A percentile compares a stretch with the other conserved stretches of the same genome.
Conservation (phyloP, 2,888 invertebrate genomes). For the Auanema sp. region DNA sequence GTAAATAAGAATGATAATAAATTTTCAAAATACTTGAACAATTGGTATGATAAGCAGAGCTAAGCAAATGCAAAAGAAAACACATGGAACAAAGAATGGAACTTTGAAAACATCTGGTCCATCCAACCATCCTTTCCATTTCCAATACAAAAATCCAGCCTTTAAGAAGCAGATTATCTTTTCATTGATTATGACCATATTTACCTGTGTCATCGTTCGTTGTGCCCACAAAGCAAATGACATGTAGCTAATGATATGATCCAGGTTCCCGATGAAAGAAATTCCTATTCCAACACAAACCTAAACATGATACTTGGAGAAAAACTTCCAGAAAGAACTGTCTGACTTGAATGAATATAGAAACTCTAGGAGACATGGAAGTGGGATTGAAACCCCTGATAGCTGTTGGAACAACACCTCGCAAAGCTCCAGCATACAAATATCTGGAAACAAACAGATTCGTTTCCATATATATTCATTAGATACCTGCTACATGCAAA, state of each 20-base stretch:
- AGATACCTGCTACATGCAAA: slow-evolving; percentile 50
- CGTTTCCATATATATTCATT: background rate
- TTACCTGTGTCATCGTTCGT: slow-evolving; percentile 36
- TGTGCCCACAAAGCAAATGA: slow-evolving; percentile 55
- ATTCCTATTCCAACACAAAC: slow-evolving; percentile 44
- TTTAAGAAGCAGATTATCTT: too few species aligned
- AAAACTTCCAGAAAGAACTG: background rate
- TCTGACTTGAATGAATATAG: slow-evolving; percentile 50
- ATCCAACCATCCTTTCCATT: slow-evolving; percentile 24
- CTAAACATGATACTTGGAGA: slow-evolving; percentile 23
- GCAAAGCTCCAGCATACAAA: slow-evolving; percentile 39
- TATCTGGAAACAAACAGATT: slow-evolving; percentile 27
- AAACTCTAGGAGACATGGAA: slow-evolving; percentile 45
- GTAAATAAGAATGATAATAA: background rate
- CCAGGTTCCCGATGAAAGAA: slow-evolving; percentile 54
- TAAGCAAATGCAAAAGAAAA: slow-evolving; percentile 50
- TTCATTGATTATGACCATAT: background rate
- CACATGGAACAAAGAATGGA: slow-evolving; percentile 46
- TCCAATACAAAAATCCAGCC: slow-evolving; percentile 40
- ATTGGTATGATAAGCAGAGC: slow-evolving; percentile 52
- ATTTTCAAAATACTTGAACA: slow-evolving; percentile 25
- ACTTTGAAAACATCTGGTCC: slow-evolving; percentile 35
- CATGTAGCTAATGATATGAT: slow-evolving; percentile 57
- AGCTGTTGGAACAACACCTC: slow-evolving; percentile 39
- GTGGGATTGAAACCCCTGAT: slow-evolving; percentile 37